These are phyloP conservation scores for Alloscopus bannaensis DNA, from an alignment of 2,888 invertebrate species.

Conservation along the genomic window DNA sequence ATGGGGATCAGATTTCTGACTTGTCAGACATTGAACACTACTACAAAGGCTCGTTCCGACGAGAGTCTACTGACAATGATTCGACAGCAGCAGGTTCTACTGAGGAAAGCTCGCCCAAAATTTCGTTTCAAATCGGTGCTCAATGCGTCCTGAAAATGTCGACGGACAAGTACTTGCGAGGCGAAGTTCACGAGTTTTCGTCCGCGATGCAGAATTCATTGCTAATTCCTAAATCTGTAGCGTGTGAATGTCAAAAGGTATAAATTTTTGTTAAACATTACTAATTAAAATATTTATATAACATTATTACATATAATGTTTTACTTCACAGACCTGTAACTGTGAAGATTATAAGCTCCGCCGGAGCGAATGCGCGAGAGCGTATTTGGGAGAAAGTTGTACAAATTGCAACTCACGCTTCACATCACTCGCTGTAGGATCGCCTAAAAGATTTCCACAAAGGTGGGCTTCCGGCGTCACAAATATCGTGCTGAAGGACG, in stretches of 20 bases:
- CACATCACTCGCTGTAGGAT: conserved; percentile 30
- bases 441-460: conserved; percentile 22
- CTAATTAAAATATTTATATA: too few relatives aligned
- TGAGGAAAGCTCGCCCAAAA: not conserved
- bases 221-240: not conserved
- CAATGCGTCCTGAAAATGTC: not conserved
- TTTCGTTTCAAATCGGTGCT: not conserved
- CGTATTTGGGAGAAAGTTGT: conserved; percentile 45
- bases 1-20: not conserved
- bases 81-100: not conserved
- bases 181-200: not conserved
- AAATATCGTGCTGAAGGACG: conserved; percentile 30
- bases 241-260: not conserved
- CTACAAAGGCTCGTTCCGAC: not conserved
- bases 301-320: too few relatives aligned
- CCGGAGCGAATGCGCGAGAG: conserved; percentile 46
- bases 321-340: conserved; percentile 27
- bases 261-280: not conserved
- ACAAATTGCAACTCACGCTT: conserved; percentile 47
- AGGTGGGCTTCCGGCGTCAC: conserved; percentile 29
- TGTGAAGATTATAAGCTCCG: conserved; percentile 28
- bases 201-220: not conserved
- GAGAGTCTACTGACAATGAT: not conserved
- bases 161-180: not conserved
- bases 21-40: not conserved